A percentile compares a stretch with the other conserved stretches of the same genome.
These are phyloP conservation scores for Terebella lapidaria DNA, from an alignment of 2,888 invertebrate species.

Conservation along the genomic window DNA sequence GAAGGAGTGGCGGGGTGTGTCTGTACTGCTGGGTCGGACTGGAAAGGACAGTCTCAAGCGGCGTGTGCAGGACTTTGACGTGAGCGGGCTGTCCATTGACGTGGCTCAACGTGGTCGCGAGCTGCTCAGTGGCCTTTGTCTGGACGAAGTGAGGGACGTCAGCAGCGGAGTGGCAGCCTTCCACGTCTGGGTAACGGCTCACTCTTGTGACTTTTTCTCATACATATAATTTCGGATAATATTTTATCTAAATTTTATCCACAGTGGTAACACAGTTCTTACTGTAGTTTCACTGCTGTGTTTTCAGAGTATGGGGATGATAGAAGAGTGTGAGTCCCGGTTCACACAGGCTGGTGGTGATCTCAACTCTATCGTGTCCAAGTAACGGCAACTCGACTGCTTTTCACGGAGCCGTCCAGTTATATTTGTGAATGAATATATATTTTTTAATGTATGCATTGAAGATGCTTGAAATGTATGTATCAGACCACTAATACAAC, in stretches of 20 bases:
- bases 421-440: too few relatives aligned
- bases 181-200: constrained; percentile 36
- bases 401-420: too few relatives aligned
- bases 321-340: background rate
- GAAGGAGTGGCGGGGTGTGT: constrained; percentile 35
- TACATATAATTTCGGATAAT: too few relatives aligned
- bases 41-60: constrained; percentile 29
- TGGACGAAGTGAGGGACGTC: constrained; percentile 30
- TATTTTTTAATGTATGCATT: too few relatives aligned
- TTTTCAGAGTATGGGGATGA: constrained; percentile 2
- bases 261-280: too few relatives aligned
- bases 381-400: too few relatives aligned
- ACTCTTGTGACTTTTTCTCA: too few relatives aligned
- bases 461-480: too few relatives aligned
- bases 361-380: too few relatives aligned
- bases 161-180: constrained; percentile 40
- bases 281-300: too few relatives aligned
- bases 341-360: background rate
- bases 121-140: constrained; percentile 22
- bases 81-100: constrained; percentile 17
- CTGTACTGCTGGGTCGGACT: constrained; percentile 28
- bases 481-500: too few relatives aligned
- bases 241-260: too few relatives aligned
- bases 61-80: constrained; percentile 22
- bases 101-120: constrained; percentile 15